These are phyloP conservation scores for Agrilus biguttatus DNA, from an alignment of 2,888 invertebrate genomes.

Conservation along the genomic window DNA sequence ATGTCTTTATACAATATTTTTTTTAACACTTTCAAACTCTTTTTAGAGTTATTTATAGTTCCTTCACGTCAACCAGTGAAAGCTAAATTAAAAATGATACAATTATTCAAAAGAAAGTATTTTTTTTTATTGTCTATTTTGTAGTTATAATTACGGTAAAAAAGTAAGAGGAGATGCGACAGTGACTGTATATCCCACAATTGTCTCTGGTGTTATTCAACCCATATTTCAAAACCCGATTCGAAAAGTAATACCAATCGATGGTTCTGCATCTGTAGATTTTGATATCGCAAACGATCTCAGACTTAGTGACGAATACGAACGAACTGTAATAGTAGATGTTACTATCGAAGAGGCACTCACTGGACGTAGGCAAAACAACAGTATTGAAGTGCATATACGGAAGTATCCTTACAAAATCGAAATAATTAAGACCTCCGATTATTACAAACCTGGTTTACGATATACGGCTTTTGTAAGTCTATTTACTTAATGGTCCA, in stretches of 20 bases:
- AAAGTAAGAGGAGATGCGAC: conserved; percentile 77
- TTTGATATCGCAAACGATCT: conserved; percentile 63
- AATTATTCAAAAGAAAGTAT: too few species aligned
- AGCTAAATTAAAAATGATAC: too few species aligned
- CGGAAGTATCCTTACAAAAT: conserved; percentile 66
- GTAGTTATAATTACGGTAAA: conserved; percentile 71
- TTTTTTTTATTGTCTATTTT: not conserved
- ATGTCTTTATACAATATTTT: too few species aligned
- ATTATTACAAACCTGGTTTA: conserved; percentile 78
- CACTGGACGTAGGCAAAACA: conserved; percentile 72
- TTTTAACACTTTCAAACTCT: too few species aligned
- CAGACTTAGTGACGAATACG: conserved; percentile 65
- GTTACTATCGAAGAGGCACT: conserved; percentile 83
- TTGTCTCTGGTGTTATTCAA: conserved; percentile 64
- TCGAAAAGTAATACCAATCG: conserved; percentile 54
- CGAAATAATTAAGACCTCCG: conserved; percentile 64
- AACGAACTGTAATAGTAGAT: conserved; percentile 68
- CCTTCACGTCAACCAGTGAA: too few species aligned
- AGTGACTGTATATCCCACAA: conserved; percentile 70
- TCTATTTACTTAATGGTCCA: conserved; percentile 7
- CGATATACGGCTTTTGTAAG: conserved; percentile 70
- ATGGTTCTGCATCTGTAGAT: conserved; percentile 49
- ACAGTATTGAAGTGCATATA: conserved; percentile 54
- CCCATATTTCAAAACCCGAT: conserved; percentile 58
- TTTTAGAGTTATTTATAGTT: too few species aligned